Conservation (phyloP, 2,888 invertebrate species). For the Tinea semifulvella region DNA sequence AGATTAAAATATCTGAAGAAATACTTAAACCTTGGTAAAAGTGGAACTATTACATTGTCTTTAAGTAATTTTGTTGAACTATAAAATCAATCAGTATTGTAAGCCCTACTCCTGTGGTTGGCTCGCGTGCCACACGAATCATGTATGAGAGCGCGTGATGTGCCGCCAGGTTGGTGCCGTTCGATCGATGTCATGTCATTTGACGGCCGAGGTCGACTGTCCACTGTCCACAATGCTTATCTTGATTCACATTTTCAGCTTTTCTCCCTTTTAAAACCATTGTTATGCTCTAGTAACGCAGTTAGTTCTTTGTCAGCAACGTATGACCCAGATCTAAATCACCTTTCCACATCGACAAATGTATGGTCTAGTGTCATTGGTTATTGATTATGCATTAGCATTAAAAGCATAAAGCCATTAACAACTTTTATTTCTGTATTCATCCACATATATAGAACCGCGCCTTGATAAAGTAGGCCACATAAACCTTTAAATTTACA, state of each 20-base stretch:
- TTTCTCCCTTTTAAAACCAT: conserved; percentile 36
- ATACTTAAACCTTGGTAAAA: too few species aligned
- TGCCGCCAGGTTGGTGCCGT: conserved; percentile 25
- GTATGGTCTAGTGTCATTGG: not conserved
- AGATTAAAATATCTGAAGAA: too few species aligned
- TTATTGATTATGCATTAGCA: conserved; percentile 9
- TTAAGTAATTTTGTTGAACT: conserved; percentile 8
- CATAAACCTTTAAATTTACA: not conserved
- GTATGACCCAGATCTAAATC: conserved; percentile 47
- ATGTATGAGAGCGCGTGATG: conserved; percentile 33
- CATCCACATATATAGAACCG: too few species aligned
- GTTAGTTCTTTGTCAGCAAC: conserved; percentile 39
- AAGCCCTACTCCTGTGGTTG: conserved; percentile 12
- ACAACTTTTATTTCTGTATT: not conserved
- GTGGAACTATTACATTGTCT: not conserved
- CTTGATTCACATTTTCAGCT: conserved; percentile 53
- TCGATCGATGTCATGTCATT: conserved; percentile 54
- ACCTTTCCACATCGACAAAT: conserved; percentile 3
- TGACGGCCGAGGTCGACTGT: conserved; percentile 60
- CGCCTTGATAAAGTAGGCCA: not conserved
- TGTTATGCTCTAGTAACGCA: conserved; percentile 40
- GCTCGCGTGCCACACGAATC: conserved; percentile 33
- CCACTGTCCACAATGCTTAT: conserved; percentile 58
- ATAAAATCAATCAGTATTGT: conserved; percentile 2
- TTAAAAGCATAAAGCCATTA: conserved; percentile 2